Evolutionary conservation across 2,113 vertebrate species (phyloP).

Genomic region (Scomber japonicus): DNA sequence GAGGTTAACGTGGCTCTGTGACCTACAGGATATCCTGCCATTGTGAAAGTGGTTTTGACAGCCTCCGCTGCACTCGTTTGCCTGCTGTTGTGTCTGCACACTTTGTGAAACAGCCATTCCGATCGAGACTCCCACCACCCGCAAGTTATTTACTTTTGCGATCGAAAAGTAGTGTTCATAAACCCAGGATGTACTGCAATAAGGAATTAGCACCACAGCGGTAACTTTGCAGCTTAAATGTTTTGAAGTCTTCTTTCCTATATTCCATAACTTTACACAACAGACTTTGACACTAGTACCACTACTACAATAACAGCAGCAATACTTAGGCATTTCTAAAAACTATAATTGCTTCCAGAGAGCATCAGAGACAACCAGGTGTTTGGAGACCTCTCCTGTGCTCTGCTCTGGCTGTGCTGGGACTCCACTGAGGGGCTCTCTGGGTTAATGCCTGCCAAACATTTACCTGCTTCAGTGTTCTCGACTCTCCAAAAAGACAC

Average conservation of each 20-base stretch:
- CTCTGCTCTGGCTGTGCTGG: slow-evolving; percentile 56
- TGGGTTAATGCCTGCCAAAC: slow-evolving; percentile 77
- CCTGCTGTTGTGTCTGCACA: slow-evolving; percentile 61
- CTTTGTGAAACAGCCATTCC: slow-evolving; percentile 40
- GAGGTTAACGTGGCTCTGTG: slow-evolving; percentile 76
- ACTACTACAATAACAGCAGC: slow-evolving; percentile 9
- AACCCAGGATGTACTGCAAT: slow-evolving; percentile 2
- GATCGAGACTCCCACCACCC: slow-evolving; percentile 7
- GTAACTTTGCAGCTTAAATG: slow-evolving; percentile 11
- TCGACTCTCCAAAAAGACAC: slow-evolving; percentile 72
- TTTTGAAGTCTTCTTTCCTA: slow-evolving; percentile 22
- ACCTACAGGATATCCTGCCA: slow-evolving; percentile 85
- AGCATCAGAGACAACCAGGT: slow-evolving; percentile 77
- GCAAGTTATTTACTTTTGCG: slow-evolving; percentile 41
- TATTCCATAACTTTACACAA: slow-evolving; percentile 34
- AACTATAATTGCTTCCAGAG: slow-evolving; percentile 70
- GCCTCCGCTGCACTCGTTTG: slow-evolving; percentile 62
- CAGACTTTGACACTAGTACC: slow-evolving; percentile 17
- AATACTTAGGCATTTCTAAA: slow-evolving; percentile 57
- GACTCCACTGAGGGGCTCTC: slow-evolving; percentile 69
- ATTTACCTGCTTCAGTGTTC: slow-evolving; percentile 77
- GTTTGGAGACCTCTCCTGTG: slow-evolving; percentile 76
- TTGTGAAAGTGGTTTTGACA: slow-evolving; percentile 81
- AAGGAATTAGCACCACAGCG: slow-evolving; percentile 4
- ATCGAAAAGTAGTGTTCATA: slow-evolving; percentile 36